A percentile compares a stretch with the other conserved stretches of the same genome.
These are phyloP conservation scores for Daptonema setosum DNA, from an alignment of 2,888 invertebrate genomes.

Conservation along the genomic window DNA sequence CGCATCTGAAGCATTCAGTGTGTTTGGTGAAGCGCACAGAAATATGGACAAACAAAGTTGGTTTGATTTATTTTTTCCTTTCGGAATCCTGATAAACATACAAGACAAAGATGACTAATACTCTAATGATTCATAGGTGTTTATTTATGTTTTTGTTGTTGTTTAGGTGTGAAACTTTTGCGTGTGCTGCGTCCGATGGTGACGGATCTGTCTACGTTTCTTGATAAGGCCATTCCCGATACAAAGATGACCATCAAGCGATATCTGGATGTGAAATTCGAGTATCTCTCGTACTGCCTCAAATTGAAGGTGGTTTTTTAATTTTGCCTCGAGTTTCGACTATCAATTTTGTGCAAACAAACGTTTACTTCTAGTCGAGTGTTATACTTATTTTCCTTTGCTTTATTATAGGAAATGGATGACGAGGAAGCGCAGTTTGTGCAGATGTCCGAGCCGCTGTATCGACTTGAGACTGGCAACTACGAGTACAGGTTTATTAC, in stretches of 20 bases:
- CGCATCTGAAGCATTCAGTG: conserved; percentile 79
- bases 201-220: conserved; percentile 78
- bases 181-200: conserved; percentile 44
- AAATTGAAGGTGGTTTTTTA: too few relatives aligned
- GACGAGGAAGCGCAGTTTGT: conserved; percentile 44
- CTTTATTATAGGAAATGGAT: conserved; percentile 97
- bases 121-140: neutral
- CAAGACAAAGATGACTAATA: too few relatives aligned
- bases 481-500: conserved; percentile 63
- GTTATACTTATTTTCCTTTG: too few relatives aligned
- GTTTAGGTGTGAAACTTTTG: conserved; percentile 4
- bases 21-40: conserved; percentile 79
- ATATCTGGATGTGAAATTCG: conserved; percentile 95
- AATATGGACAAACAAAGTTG: conserved; percentile 57
- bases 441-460: conserved; percentile 68
- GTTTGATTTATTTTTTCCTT: neutral
- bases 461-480: conserved; percentile 93
- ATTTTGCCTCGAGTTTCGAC: too few relatives aligned
- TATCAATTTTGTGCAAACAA: too few relatives aligned
- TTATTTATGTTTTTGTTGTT: neutral
- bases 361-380: too few relatives aligned
- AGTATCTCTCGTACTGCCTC: conserved; percentile 90
- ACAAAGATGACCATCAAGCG: conserved; percentile 87
- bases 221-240: conserved; percentile 85
- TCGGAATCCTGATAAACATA: neutral